Evolutionary conservation across 1,140 invertebrate genomes (phyloP).

Genomic region (Propsilocerus akamusi): DNA sequence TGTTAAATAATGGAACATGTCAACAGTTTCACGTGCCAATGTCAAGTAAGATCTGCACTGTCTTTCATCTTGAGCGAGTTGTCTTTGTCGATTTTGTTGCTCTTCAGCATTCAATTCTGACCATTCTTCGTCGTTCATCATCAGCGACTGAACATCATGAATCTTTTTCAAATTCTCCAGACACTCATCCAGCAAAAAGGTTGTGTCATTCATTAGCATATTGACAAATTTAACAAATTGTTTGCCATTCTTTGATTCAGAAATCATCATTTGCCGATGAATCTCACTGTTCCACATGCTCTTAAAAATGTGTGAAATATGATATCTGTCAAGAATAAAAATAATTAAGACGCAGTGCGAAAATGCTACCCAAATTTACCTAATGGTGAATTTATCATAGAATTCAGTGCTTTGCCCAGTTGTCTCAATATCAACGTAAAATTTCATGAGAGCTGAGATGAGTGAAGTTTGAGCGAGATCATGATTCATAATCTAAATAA

Average conservation of each 20-base stretch:
- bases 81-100: conserved; percentile 56
- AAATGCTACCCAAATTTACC: conserved; percentile 21
- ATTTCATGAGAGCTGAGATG: conserved; percentile 86
- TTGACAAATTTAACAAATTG: conserved; percentile 97
- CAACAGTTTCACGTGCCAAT: conserved; percentile 85
- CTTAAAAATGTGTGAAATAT: conserved; percentile 92
- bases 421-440: conserved; percentile 96
- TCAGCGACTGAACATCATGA: conserved; percentile 84
- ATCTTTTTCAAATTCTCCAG: conserved; percentile 87
- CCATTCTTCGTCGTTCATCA: conserved; percentile 50
- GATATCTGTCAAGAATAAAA: conserved; percentile 37
- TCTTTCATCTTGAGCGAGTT: conserved; percentile 75
- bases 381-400: conserved; percentile 97
- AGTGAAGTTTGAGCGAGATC: conserved; percentile 64
- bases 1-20: conserved; percentile 96
- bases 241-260: conserved; percentile 66
- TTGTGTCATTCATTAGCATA: conserved; percentile 99
- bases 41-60: conserved; percentile 92
- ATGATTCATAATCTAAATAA: conserved; percentile 57
- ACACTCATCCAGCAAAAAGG: conserved; percentile 92
- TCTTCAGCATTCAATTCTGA: conserved; percentile 43
- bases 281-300: conserved; percentile 58
- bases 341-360: not conserved
- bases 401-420: conserved; percentile 95
- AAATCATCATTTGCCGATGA: conserved; percentile 49